phyloP scores from a whole-genome alignment of 2,113 vertebrate genomes.

The Struthio camelus region DNA sequence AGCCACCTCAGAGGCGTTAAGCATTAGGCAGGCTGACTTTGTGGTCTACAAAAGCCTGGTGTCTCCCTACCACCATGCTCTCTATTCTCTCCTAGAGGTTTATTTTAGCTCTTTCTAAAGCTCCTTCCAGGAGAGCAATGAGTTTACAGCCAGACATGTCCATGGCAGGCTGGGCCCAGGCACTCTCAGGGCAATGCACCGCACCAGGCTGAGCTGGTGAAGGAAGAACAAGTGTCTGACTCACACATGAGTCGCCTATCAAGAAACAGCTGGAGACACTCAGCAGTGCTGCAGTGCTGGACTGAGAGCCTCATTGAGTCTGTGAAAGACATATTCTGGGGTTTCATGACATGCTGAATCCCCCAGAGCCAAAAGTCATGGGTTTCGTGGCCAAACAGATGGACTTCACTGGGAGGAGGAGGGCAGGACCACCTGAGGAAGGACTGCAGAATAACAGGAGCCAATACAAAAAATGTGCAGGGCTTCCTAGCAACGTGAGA shows the following conservation, averaged over 20 bases:
- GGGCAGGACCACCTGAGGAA: constrained; percentile 22
- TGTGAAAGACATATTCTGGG: not conserved
- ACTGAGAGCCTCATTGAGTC: accelerated
- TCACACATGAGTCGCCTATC: accelerated
- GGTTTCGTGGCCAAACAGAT: constrained; percentile 30
- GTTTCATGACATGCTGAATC: accelerated
- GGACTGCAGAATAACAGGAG: not conserved
- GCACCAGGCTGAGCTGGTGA: accelerated
- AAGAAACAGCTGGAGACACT: not conserved
- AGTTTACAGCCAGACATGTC: not conserved
- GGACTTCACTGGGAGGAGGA: not conserved
- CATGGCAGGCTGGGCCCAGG: accelerated
- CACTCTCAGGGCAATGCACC: not conserved
- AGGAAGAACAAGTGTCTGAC: not conserved
- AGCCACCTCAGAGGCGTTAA: not conserved
- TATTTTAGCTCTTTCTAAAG: not conserved
- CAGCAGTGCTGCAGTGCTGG: not conserved
- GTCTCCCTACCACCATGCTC: not conserved
- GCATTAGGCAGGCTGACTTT: too few relatives aligned
- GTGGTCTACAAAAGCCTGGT: too few relatives aligned
- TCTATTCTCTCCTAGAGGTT: not conserved
- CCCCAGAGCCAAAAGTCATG: not conserved
- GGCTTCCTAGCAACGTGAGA: not conserved
- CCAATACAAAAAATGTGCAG: constrained; percentile 6
- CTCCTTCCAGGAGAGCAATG: not conserved